These are phyloP conservation scores for Hippocampus mohnikei DNA, from an alignment of 2,113 vertebrate species.

Conservation along the genomic window DNA sequence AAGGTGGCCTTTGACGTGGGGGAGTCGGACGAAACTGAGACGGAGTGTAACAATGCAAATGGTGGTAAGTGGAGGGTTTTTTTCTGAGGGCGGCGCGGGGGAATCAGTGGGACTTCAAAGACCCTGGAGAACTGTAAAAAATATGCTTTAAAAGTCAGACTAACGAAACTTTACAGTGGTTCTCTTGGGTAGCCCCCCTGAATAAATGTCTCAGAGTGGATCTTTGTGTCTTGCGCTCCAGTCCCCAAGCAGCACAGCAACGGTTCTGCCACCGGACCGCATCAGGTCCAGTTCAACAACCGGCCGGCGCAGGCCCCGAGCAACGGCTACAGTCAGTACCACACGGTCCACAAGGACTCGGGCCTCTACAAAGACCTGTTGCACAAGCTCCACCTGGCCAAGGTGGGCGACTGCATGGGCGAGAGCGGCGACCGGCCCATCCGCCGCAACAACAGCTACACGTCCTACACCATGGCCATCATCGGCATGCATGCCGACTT, in stretches of 20 bases:
- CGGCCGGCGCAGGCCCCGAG: constrained; percentile 79
- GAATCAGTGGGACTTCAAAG: too few species aligned
- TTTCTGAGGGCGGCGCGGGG: too few species aligned
- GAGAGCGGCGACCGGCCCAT: constrained; percentile 85
- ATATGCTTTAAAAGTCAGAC: too few species aligned
- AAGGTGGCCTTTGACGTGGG: constrained; percentile 62
- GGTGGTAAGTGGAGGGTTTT: constrained; percentile 33
- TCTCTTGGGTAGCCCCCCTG: too few species aligned
- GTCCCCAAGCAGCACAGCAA: constrained; percentile 71
- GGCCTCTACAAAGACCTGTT: constrained; percentile 96
- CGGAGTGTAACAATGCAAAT: constrained; percentile 40
- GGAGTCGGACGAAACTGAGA: constrained; percentile 57
- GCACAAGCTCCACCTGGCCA: constrained; percentile 93
- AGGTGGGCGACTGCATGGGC: constrained; percentile 95
- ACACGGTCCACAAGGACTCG: constrained; percentile 96
- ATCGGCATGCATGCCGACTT: constrained; percentile 91
- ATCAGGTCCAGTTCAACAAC: constrained; percentile 83
- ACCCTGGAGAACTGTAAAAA: too few species aligned
- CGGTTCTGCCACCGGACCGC: constrained; percentile 74
- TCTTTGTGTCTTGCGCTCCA: constrained; percentile 4
- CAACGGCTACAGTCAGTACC: constrained; percentile 88
- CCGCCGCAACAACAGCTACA: constrained; percentile 96
- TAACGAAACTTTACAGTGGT: too few species aligned
- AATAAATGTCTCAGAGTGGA: too few species aligned
- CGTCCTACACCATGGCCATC: constrained; percentile 98